A percentile compares a stretch with the other conserved stretches of the same genome.
phyloP scores from a whole-genome alignment of 1,140 invertebrate species.

The Drosophila athabasca region DNA sequence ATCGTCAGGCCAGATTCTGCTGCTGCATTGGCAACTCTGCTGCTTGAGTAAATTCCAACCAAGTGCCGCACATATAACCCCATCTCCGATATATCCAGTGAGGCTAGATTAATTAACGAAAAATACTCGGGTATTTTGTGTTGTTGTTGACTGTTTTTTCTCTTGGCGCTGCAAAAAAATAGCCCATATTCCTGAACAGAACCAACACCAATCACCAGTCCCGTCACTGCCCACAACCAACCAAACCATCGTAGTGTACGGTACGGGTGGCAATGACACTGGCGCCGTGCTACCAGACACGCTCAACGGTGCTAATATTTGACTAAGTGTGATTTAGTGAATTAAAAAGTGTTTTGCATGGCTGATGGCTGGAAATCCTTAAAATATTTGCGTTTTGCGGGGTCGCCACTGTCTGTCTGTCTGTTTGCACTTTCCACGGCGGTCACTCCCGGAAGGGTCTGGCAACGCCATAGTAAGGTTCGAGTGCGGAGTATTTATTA shows the following conservation, averaged over 20 bases:
- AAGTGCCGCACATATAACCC: slow-evolving; percentile 37
- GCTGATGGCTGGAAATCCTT: slow-evolving; percentile 3
- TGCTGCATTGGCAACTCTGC: slow-evolving; percentile 35
- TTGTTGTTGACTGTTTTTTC: neutral
- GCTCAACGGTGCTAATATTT: too few species aligned
- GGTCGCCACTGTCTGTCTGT: slow-evolving; percentile 1
- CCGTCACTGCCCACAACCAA: too few species aligned
- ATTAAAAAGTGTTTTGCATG: too few species aligned
- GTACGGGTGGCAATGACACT: too few species aligned
- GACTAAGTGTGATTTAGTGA: too few species aligned
- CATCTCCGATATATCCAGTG: neutral
- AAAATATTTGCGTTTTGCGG: slow-evolving; percentile 1
- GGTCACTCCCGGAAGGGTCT: slow-evolving; percentile 1
- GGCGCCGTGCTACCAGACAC: too few species aligned
- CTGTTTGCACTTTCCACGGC: neutral
- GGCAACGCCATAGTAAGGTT: slow-evolving; percentile 42
- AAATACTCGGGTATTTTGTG: slow-evolving; percentile 31
- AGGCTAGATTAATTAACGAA: slow-evolving; percentile 26
- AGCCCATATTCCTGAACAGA: too few species aligned
- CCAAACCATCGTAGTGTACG: too few species aligned
- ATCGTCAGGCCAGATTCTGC: slow-evolving; percentile 12
- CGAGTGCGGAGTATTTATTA: slow-evolving; percentile 27
- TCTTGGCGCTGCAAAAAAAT: too few species aligned
- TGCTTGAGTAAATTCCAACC: slow-evolving; percentile 41
- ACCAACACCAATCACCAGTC: too few species aligned